A percentile compares a stretch with the other conserved stretches of the same genome.
Evolutionary conservation across 1,140 invertebrate genomes (phyloP).

Genomic region (Oreohelix idahoensis): DNA sequence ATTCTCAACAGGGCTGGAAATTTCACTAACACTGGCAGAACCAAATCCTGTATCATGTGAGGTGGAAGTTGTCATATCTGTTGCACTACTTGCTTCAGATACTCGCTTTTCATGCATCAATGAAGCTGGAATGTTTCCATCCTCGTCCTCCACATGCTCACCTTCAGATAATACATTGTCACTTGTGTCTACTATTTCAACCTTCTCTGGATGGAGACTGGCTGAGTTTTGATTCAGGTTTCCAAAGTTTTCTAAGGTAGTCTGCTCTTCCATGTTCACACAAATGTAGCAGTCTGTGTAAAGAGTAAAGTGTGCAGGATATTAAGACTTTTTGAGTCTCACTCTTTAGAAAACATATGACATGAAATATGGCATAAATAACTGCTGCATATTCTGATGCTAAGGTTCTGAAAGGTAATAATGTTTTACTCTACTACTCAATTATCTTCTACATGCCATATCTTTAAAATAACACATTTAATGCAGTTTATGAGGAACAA

Average conservation of each 20-base stretch:
- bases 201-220: not conserved
- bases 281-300: not conserved
- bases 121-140: slow-evolving; percentile 10
- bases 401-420: too few relatives aligned
- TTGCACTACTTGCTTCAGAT: not conserved
- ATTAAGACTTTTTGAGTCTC: too few relatives aligned
- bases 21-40: slow-evolving; percentile 20
- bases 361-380: too few relatives aligned
- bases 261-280: not conserved
- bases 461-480: too few relatives aligned
- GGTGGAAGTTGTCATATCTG: slow-evolving; percentile 13
- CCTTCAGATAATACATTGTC: not conserved
- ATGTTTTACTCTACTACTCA: too few relatives aligned
- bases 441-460: too few relatives aligned
- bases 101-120: slow-evolving; percentile 11
- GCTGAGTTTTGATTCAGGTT: not conserved
- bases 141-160: not conserved
- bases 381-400: too few relatives aligned
- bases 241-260: not conserved
- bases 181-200: not conserved
- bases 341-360: too few relatives aligned
- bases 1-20: slow-evolving; percentile 8
- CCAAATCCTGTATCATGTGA: slow-evolving; percentile 33
- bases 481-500: too few relatives aligned
- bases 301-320: not conserved